phyloP scores from a whole-genome alignment of 2,888 invertebrate species.

The Amblyjoppa fuscipennis region DNA sequence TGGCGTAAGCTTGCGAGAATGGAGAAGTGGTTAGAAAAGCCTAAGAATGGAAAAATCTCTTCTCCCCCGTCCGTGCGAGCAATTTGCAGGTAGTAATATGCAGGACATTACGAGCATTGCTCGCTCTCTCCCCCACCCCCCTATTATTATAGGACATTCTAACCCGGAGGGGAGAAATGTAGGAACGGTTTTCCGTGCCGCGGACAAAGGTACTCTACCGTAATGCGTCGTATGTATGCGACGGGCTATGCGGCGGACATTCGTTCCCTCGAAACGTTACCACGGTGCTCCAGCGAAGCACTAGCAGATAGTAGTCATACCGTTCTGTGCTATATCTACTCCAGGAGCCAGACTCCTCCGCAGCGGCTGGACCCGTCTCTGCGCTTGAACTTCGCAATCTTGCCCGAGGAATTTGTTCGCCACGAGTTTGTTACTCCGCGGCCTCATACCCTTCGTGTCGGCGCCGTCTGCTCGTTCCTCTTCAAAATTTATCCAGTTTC shows the following conservation, averaged over 20 bases:
- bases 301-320: conserved; percentile 43
- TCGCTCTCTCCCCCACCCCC: conserved; percentile 21
- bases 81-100: conserved; percentile 74
- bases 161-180: conserved; percentile 33
- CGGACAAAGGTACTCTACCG: conserved; percentile 49
- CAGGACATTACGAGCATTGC: conserved; percentile 69
- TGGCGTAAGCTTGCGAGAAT: background rate
- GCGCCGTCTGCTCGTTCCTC: background rate
- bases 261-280: conserved; percentile 70
- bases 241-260: conserved; percentile 73
- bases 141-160: conserved; percentile 55
- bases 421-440: conserved; percentile 19
- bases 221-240: conserved; percentile 78
- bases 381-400: conserved; percentile 50
- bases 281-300: conserved; percentile 37
- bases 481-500: background rate
- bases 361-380: conserved; percentile 26
- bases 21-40: background rate
- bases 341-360: conserved; percentile 38
- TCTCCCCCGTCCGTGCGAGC: conserved; percentile 35
- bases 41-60: conserved; percentile 47
- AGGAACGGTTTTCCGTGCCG: conserved; percentile 43
- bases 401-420: conserved; percentile 45
- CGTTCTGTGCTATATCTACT: conserved; percentile 38
- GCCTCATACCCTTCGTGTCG: background rate